Percentiles rank a stretch among this genome's conserved stretches.
Conservation (phyloP, 2,888 invertebrate species). For the Ectobius pallidus region DNA sequence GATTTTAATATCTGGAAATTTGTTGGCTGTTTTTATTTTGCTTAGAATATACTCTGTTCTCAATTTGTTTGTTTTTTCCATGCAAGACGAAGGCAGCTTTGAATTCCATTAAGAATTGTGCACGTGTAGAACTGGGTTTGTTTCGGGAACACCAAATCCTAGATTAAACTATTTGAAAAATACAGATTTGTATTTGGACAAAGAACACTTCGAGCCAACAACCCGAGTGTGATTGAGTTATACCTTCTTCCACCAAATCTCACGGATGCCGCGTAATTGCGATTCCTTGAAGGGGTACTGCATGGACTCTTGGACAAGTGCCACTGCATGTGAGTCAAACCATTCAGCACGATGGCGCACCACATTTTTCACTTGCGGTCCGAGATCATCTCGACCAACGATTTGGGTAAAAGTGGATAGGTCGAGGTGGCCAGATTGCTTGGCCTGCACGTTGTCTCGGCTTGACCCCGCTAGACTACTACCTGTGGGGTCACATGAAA, state of each 20-base stretch:
- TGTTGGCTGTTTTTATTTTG: not conserved
- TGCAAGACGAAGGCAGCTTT: not conserved
- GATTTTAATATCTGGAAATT: not conserved
- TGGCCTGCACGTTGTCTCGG: constrained; percentile 36
- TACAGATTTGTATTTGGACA: too few relatives aligned
- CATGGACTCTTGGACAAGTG: not conserved
- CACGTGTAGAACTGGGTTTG: not conserved
- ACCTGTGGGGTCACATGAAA: not conserved
- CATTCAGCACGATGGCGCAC: constrained; percentile 13
- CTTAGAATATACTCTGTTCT: not conserved
- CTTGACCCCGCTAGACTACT: constrained; percentile 24
- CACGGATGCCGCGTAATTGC: not conserved
- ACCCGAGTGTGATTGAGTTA: too few relatives aligned
- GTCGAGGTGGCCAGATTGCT: constrained; percentile 34
- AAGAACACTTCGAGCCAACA: too few relatives aligned
- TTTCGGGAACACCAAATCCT: not conserved
- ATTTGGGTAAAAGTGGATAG: constrained; percentile 39
- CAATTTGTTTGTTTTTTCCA: not conserved
- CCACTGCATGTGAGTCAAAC: not conserved
- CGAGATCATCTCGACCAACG: constrained; percentile 27
- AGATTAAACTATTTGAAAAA: not conserved
- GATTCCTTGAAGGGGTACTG: not conserved
- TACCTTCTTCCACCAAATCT: too few relatives aligned
- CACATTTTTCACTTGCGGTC: constrained; percentile 6
- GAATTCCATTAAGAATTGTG: not conserved